A percentile compares a stretch with the other conserved stretches of the same genome.
Conservation (phyloP, 2,888 invertebrate species). For the Chalcosyrphus nemorum region DNA sequence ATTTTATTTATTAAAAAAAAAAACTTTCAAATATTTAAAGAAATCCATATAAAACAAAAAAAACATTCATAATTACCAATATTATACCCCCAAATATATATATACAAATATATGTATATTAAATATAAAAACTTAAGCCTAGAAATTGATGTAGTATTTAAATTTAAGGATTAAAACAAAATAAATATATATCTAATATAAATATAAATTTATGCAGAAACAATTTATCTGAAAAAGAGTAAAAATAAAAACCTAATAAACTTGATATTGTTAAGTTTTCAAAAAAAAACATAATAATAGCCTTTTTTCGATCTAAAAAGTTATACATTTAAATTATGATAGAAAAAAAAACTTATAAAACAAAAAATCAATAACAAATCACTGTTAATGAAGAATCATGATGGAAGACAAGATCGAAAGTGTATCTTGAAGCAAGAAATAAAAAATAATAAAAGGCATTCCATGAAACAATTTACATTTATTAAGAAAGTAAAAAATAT, state of each 20-base stretch:
- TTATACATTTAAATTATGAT: slow-evolving; percentile 52
- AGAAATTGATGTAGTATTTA: slow-evolving; percentile 73
- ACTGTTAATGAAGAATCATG: slow-evolving; percentile 11
- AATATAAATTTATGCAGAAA: slow-evolving; percentile 51
- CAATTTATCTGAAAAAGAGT: slow-evolving; percentile 40
- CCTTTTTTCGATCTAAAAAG: slow-evolving; percentile 50
- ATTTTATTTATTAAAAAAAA: slow-evolving; percentile 43
- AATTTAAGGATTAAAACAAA: slow-evolving; percentile 62
- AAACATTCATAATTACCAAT: slow-evolving; percentile 59
- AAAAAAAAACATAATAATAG: slow-evolving; percentile 30
- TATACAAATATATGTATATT: slow-evolving; percentile 37
- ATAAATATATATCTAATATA: slow-evolving; percentile 31
- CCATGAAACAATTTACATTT: slow-evolving; percentile 34
- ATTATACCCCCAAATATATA: slow-evolving; percentile 53
- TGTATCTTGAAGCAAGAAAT: slow-evolving; percentile 22
- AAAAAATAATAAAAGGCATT: slow-evolving; percentile 33
- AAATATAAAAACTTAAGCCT: slow-evolving; percentile 49
- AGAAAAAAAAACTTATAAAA: slow-evolving; percentile 28
- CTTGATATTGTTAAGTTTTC: slow-evolving; percentile 59
- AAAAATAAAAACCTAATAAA: slow-evolving; percentile 18
- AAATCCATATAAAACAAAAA: slow-evolving; percentile 60
- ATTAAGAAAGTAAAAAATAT: not conserved
- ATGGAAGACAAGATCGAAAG: slow-evolving; percentile 32
- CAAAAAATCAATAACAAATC: slow-evolving; percentile 8
- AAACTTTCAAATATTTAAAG: slow-evolving; percentile 67